These are phyloP conservation scores for Anabas testudineus DNA, from an alignment of 2,797 vertebrate genomes.

Conservation along the genomic window DNA sequence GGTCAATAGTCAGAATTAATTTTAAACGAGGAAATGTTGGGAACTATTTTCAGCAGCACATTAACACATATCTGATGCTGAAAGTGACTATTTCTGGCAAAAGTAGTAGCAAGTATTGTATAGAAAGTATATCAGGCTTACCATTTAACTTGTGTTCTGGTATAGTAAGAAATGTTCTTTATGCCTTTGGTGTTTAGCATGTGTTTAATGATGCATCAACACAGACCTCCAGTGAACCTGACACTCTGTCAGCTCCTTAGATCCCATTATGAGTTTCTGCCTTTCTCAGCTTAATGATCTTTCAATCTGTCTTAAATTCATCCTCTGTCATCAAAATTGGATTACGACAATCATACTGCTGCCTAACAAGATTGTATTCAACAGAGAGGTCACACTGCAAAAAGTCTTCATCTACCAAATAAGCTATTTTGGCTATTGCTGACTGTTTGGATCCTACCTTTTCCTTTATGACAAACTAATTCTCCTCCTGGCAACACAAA, in stretches of 20 bases:
- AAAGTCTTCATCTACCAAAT: conserved; percentile 2
- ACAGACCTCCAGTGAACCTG: conserved; percentile 11
- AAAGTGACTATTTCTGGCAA: too few relatives aligned
- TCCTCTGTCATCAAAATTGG: conserved; percentile 11
- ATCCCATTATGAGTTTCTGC: not conserved
- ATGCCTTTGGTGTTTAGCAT: not conserved
- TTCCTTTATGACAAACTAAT: not conserved
- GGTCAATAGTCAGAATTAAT: too few relatives aligned
- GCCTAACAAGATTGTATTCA: conserved; percentile 4
- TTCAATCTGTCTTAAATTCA: conserved; percentile 7
- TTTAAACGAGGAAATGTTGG: too few relatives aligned
- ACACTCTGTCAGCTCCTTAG: conserved; percentile 3
- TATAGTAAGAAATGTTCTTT: not conserved
- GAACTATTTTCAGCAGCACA: too few relatives aligned
- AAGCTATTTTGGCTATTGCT: not conserved
- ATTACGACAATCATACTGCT: conserved; percentile 5
- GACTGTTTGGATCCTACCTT: not conserved
- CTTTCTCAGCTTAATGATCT: conserved; percentile 8
- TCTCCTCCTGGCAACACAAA: not conserved
- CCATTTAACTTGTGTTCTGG: not conserved
- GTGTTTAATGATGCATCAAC: not conserved
- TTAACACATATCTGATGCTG: too few relatives aligned
- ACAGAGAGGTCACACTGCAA: conserved; percentile 2
- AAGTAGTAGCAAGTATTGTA: not conserved
- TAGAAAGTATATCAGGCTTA: too few relatives aligned